Evolutionary conservation across 2,113 vertebrate genomes (phyloP).

Genomic region (Labrus mixtus): DNA sequence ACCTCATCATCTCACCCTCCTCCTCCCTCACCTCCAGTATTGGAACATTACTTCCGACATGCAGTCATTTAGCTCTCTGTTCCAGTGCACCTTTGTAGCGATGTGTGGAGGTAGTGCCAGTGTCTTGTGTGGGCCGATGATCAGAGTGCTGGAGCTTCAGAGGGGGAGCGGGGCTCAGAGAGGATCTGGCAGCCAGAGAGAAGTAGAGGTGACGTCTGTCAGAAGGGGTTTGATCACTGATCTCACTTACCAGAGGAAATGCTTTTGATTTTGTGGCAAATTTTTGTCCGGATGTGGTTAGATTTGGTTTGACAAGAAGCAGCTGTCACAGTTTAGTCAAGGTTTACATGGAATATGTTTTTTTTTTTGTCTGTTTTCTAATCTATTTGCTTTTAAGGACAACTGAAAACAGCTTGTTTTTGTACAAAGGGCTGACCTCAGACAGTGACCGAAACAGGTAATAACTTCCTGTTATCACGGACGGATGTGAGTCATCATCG

Average conservation of each 20-base stretch:
- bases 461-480: conserved; percentile 63
- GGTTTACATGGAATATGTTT: conserved; percentile 5
- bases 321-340: not conserved
- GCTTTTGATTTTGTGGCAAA: conserved; percentile 5
- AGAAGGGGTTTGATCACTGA: conserved; percentile 50
- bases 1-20: conserved; percentile 14
- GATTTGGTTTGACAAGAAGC: conserved; percentile 23
- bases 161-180: conserved; percentile 26
- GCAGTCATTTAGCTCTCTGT: conserved; percentile 44
- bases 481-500: conserved; percentile 55
- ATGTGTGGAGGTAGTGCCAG: conserved; percentile 34
- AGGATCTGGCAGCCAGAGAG: conserved; percentile 51
- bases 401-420: conserved; percentile 14
- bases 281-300: not conserved
- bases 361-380: not conserved
- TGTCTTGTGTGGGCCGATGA: conserved; percentile 64
- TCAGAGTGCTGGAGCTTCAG: conserved; percentile 47
- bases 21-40: conserved; percentile 29
- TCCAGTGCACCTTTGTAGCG: conserved; percentile 31
- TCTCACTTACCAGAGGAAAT: conserved; percentile 22
- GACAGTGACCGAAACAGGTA: conserved; percentile 41
- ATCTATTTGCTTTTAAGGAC: not conserved
- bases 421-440: conserved; percentile 37
- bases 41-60: conserved; percentile 34
- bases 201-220: conserved; percentile 50